Conservation (phyloP, 2,888 invertebrate species). For the Microctonus hyperodae region DNA sequence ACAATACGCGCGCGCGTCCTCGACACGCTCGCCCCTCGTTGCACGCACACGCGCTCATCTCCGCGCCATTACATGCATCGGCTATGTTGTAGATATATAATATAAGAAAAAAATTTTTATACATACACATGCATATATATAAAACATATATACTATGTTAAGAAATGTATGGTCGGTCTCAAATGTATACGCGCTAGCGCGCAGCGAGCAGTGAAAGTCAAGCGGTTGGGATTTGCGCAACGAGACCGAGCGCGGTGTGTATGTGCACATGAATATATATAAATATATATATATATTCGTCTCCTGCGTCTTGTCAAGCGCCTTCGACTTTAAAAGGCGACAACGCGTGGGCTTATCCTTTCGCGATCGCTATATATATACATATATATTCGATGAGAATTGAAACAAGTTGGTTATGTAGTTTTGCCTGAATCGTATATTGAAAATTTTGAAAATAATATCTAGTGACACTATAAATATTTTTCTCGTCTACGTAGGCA, state of each 20-base stretch:
- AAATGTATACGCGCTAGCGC: slow-evolving; percentile 22
- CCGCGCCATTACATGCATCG: not conserved
- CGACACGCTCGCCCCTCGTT: slow-evolving; percentile 13
- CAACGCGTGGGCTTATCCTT: slow-evolving; percentile 24
- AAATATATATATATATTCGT: not conserved
- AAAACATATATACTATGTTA: slow-evolving; percentile 5
- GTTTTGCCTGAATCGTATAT: not conserved
- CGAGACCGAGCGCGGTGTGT: slow-evolving; percentile 44
- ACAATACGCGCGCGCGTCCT: slow-evolving; percentile 9
- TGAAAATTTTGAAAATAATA: slow-evolving; percentile 4
- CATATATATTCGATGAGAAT: not conserved
- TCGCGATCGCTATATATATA: not conserved
- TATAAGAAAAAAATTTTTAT: too few species aligned
- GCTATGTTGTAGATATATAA: not conserved
- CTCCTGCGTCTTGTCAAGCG: slow-evolving; percentile 15
- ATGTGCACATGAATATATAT: too few species aligned
- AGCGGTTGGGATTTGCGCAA: slow-evolving; percentile 56
- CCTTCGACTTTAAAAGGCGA: slow-evolving; percentile 24
- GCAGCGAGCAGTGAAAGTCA: slow-evolving; percentile 54
- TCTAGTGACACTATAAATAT: not conserved
- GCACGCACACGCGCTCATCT: slow-evolving; percentile 1
- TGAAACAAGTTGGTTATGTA: slow-evolving; percentile 1
- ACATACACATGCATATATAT: too few species aligned
- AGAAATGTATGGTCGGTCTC: slow-evolving; percentile 13
- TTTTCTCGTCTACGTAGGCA: not conserved